phyloP scores from a whole-genome alignment of 2,113 vertebrate species.

The Blennius ocellaris region DNA sequence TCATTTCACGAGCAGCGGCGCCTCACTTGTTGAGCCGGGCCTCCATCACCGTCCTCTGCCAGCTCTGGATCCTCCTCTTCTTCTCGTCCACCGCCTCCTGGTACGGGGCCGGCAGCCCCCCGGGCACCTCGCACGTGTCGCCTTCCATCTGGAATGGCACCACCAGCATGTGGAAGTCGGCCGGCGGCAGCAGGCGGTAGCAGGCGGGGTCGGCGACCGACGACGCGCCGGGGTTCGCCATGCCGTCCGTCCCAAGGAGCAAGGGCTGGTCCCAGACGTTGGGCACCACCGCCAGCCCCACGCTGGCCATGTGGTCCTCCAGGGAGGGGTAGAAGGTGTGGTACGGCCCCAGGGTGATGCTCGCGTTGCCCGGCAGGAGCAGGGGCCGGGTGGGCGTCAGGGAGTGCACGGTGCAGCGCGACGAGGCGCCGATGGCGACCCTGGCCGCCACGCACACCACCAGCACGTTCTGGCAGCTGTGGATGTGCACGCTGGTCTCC shows the following conservation, averaged over 20 bases:
- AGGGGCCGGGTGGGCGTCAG: slow-evolving; percentile 91
- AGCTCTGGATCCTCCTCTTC: slow-evolving; percentile 87
- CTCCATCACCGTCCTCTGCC: slow-evolving; percentile 92
- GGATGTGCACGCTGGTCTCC: slow-evolving; percentile 88
- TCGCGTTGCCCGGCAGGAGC: slow-evolving; percentile 89
- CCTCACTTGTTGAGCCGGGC: slow-evolving; percentile 90
- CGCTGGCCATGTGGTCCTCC: slow-evolving; percentile 96
- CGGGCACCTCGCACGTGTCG: slow-evolving; percentile 92
- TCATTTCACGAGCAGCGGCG: too few relatives aligned
- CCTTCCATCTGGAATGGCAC: slow-evolving; percentile 96
- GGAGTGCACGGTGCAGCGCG: slow-evolving; percentile 84
- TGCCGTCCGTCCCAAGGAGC: slow-evolving; percentile 85
- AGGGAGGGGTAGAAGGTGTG: slow-evolving; percentile 94
- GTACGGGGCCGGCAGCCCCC: slow-evolving; percentile 87
- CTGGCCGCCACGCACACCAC: slow-evolving; percentile 89
- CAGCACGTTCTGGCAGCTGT: slow-evolving; percentile 83
- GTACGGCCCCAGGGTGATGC: slow-evolving; percentile 90
- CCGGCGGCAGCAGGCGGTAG: slow-evolving; percentile 87
- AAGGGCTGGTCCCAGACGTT: slow-evolving; percentile 92
- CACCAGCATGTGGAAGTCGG: slow-evolving; percentile 88
- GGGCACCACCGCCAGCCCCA: slow-evolving; percentile 93
- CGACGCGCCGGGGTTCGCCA: not conserved
- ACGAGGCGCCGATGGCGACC: slow-evolving; percentile 86
- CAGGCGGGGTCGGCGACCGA: slow-evolving; percentile 57
- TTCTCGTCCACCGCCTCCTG: slow-evolving; percentile 85